phyloP scores from a whole-genome alignment of 1,140 invertebrate species.

The Halictus rubicundus region DNA sequence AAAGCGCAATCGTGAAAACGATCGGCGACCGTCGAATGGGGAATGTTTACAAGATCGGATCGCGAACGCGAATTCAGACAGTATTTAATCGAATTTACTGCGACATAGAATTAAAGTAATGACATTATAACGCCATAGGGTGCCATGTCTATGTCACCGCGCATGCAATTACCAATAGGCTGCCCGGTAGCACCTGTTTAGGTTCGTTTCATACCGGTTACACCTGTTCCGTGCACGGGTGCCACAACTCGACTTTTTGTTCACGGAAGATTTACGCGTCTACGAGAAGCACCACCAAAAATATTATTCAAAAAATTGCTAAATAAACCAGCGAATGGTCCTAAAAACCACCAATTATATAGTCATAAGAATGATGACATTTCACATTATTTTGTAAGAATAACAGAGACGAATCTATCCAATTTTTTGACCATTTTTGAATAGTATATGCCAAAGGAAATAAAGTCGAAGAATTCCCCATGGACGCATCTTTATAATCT shows the following conservation, averaged over 20 bases:
- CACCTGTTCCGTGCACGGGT: conserved; percentile 12
- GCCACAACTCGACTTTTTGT: neutral
- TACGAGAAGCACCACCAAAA: no score
- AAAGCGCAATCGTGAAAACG: neutral
- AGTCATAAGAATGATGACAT: no score
- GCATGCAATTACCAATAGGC: conserved; percentile 16
- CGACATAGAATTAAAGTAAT: conserved; percentile 20
- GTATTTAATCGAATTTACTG: conserved; percentile 29
- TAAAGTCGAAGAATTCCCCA: no score
- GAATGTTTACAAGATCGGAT: neutral
- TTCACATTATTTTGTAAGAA: no score
- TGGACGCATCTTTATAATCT: no score
- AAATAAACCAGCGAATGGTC: no score
- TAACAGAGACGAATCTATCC: no score
- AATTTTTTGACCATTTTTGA: no score
- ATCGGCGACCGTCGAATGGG: neutral
- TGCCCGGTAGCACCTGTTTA: neutral
- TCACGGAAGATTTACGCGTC: no score
- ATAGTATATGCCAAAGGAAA: no score
- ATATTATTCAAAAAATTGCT: no score
- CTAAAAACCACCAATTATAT: no score
- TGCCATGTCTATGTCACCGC: conserved; percentile 2
- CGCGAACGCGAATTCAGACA: neutral
- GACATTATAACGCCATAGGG: conserved; percentile 20
- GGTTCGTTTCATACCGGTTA: conserved; percentile 29